These are phyloP conservation scores for Eurystomus gularis DNA, from an alignment of 2,113 vertebrate genomes.

Conservation along the genomic window DNA sequence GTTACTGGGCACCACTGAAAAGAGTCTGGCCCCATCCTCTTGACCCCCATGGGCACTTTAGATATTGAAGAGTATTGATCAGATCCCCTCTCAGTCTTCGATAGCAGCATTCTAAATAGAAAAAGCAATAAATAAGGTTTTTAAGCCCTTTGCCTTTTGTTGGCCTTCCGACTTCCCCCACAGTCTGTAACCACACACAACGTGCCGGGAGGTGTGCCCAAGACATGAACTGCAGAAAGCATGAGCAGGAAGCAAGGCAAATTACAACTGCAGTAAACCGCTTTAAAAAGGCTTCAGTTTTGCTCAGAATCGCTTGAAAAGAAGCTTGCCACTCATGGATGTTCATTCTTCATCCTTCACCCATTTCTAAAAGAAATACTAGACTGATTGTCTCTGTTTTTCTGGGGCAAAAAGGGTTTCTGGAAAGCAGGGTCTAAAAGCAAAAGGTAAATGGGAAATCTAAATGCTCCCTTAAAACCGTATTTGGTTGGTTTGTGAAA, in stretches of 20 bases:
- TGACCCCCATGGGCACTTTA: not conserved
- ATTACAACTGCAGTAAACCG: not conserved
- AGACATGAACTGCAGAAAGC: not conserved
- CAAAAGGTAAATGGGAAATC: not conserved
- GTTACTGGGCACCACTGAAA: not conserved
- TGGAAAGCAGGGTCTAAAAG: slow-evolving; percentile 14
- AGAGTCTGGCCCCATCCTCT: not conserved
- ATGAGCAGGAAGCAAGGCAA: slow-evolving; percentile 18
- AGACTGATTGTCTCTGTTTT: not conserved
- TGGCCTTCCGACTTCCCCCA: not conserved
- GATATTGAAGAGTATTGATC: not conserved
- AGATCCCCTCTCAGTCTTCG: not conserved
- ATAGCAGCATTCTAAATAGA: not conserved
- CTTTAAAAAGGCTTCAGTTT: slow-evolving; percentile 3
- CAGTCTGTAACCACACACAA: not conserved
- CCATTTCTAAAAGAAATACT: not conserved
- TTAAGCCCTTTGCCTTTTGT: not conserved
- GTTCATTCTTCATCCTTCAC: not conserved
- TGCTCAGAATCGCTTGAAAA: not conserved
- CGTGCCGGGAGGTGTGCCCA: not conserved
- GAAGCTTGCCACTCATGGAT: not conserved
- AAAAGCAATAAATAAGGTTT: not conserved
- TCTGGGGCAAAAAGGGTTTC: not conserved
- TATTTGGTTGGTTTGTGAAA: not conserved
- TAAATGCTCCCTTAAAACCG: not conserved